These are phyloP conservation scores for Meloidogyne exigua DNA, from an alignment of 1,140 invertebrate species.

Conservation along the genomic window DNA sequence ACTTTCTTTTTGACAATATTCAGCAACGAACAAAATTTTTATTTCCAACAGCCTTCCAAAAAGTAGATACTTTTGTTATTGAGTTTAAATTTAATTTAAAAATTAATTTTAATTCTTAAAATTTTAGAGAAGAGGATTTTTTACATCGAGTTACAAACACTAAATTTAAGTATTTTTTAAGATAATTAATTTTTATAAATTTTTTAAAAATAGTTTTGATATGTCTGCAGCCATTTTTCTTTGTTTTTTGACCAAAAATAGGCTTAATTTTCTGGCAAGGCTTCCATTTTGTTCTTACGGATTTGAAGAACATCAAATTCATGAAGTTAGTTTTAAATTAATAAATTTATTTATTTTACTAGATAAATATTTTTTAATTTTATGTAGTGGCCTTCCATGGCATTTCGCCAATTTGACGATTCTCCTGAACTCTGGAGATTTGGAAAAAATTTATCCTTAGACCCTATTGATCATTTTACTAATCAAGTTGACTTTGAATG, in stretches of 20 bases:
- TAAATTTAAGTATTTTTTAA: constrained; percentile 13
- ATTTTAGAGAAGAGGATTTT: constrained; percentile 17
- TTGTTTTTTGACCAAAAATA: constrained; percentile 23
- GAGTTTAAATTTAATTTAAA: not conserved
- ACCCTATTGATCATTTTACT: constrained; percentile 15
- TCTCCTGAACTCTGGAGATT: constrained; percentile 4
- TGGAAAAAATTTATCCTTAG: constrained; percentile 3
- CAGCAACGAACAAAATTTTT: constrained; percentile 17
- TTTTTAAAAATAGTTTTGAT: constrained; percentile 10
- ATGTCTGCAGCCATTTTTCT: constrained; percentile 9
- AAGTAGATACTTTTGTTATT: not conserved
- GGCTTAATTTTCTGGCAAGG: not conserved
- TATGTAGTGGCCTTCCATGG: constrained; percentile 7
- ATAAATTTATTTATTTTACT: too few relatives aligned
- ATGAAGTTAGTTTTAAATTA: not conserved
- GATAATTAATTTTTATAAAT: not conserved
- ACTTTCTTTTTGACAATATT: not conserved
- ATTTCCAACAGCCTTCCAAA: not conserved
- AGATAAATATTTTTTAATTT: too few relatives aligned
- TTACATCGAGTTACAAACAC: constrained; percentile 8
- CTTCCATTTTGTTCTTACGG: constrained; percentile 23
- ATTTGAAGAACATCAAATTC: constrained; percentile 12
- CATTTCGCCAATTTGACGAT: constrained; percentile 14
- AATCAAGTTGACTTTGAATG: constrained; percentile 14
- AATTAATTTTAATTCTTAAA: not conserved